These are phyloP conservation scores for Epirrhoe alternata DNA, from an alignment of 2,888 invertebrate genomes.

Conservation along the genomic window DNA sequence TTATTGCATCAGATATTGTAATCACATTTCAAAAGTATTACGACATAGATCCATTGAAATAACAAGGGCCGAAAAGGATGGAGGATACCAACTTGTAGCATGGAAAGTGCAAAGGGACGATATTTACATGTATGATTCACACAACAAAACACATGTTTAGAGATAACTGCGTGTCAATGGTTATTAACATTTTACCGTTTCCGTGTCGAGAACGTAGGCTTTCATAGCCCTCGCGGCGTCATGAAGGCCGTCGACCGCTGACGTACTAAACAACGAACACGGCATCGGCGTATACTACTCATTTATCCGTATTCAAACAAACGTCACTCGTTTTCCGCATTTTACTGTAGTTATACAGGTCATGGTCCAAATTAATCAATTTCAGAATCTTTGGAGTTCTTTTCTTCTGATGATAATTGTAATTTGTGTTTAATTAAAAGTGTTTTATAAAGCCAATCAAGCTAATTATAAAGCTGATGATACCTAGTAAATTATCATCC, in stretches of 20 bases:
- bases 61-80: too few relatives aligned
- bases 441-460: too few relatives aligned
- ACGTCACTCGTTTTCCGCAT: slow-evolving; percentile 9
- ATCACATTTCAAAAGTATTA: too few relatives aligned
- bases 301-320: background rate
- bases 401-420: background rate
- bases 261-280: slow-evolving; percentile 21
- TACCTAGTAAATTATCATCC: too few relatives aligned
- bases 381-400: background rate
- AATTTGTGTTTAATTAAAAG: too few relatives aligned
- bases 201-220: slow-evolving; percentile 24
- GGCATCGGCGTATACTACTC: slow-evolving; percentile 1
- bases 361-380: background rate
- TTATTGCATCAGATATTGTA: too few relatives aligned
- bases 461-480: too few relatives aligned
- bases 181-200: slow-evolving; percentile 26
- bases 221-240: slow-evolving; percentile 19
- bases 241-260: slow-evolving; percentile 23
- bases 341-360: background rate
- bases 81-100: too few relatives aligned
- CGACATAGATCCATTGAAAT: too few relatives aligned
- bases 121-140: background rate
- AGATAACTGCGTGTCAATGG: slow-evolving; percentile 5
- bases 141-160: background rate
- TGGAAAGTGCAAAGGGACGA: too few relatives aligned